phyloP scores from a whole-genome alignment of 64 coral and sea anemone genomes.

The Stichodactyla mertensii region DNA sequence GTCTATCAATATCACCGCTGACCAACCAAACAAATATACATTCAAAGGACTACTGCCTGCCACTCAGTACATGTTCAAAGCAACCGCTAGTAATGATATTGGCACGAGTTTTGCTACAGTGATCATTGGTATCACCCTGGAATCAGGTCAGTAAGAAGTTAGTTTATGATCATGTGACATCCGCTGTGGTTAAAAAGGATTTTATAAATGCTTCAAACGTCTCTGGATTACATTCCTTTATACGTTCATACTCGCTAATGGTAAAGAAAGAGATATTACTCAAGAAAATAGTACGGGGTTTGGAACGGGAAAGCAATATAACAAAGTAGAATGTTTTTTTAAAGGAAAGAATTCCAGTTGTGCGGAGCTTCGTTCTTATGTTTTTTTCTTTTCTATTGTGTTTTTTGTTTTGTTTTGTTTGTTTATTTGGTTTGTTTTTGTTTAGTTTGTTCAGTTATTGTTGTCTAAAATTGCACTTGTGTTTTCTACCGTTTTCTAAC shows the following conservation, averaged over 20 bases:
- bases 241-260: too few relatives aligned
- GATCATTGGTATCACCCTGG: not conserved
- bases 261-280: too few relatives aligned
- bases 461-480: not conserved
- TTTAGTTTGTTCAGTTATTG: not conserved
- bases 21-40: not conserved
- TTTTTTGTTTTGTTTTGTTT: too few relatives aligned
- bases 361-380: too few relatives aligned
- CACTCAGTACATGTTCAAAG: not conserved
- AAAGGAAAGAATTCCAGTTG: too few relatives aligned
- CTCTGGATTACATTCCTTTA: too few relatives aligned
- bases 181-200: not conserved
- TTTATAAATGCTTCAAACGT: too few relatives aligned
- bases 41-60: slow-evolving; percentile 6
- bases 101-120: slow-evolving; percentile 6
- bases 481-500: not conserved
- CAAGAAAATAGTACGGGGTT: too few relatives aligned
- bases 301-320: too few relatives aligned
- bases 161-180: not conserved
- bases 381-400: too few relatives aligned
- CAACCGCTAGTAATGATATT: slow-evolving; percentile 13
- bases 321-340: too few relatives aligned
- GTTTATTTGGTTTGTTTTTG: too few relatives aligned
- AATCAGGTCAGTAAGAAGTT: slow-evolving; percentile 1
- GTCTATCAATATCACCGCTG: not conserved